These are phyloP conservation scores for Upupa epops DNA, from an alignment of 2,113 vertebrate species.

Conservation along the genomic window DNA sequence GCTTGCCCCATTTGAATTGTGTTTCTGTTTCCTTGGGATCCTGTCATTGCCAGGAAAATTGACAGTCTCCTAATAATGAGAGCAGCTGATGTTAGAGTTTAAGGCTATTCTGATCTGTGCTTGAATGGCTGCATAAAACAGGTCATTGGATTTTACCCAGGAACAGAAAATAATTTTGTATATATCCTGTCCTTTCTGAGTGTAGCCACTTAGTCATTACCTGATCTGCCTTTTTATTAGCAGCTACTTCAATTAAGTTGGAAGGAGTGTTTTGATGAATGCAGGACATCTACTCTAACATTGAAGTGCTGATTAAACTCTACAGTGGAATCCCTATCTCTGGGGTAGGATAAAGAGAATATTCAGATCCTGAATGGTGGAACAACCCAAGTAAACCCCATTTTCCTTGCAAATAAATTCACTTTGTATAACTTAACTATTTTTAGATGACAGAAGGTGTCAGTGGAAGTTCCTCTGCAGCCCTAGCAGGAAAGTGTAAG, in stretches of 20 bases:
- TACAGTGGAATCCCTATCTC: not conserved
- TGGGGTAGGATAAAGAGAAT: not conserved
- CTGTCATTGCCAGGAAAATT: accelerated
- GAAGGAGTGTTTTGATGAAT: not conserved
- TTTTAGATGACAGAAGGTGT: not conserved
- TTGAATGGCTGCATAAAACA: not conserved
- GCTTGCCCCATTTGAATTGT: not conserved
- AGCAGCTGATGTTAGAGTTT: not conserved
- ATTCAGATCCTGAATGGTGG: not conserved
- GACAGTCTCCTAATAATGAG: not conserved
- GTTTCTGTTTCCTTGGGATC: not conserved
- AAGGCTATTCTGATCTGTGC: not conserved
- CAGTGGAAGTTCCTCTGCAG: not conserved
- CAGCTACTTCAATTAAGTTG: not conserved
- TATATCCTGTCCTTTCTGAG: not conserved
- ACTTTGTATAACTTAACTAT: not conserved
- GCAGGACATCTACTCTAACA: not conserved
- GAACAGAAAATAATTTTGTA: not conserved
- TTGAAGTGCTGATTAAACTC: not conserved
- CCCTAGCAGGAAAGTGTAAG: not conserved
- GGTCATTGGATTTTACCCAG: not conserved
- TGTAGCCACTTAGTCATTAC: not conserved
- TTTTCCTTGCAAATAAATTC: not conserved
- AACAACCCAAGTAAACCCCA: not conserved
- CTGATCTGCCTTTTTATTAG: slow-evolving; percentile 25